A percentile compares a stretch with the other conserved stretches of the same genome.
Evolutionary conservation across 2,113 vertebrate species (phyloP).

Genomic region (Epinephelus lanceolatus): DNA sequence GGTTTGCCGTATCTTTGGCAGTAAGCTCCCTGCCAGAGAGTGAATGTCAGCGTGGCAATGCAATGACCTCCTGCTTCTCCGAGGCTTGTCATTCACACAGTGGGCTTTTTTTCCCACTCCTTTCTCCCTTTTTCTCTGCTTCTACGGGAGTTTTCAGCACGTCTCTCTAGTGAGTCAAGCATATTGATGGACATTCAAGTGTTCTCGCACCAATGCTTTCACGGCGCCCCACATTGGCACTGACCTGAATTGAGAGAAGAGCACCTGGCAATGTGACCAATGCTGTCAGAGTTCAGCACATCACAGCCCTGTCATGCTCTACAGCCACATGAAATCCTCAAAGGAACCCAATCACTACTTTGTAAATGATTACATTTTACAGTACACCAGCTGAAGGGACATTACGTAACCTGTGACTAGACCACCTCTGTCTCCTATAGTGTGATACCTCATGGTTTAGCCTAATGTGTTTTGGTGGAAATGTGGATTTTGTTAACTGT

Average conservation of each 20-base stretch:
- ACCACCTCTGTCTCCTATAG: constrained; percentile 1
- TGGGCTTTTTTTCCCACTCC: constrained; percentile 34
- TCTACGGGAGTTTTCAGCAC: constrained; percentile 58
- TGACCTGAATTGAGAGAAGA: constrained; percentile 74
- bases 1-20: constrained; percentile 68
- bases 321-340: constrained; percentile 47
- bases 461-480: neutral
- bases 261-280: constrained; percentile 62
- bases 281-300: constrained; percentile 58
- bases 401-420: constrained; percentile 31
- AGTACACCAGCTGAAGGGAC: constrained; percentile 35
- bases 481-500: neutral
- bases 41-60: constrained; percentile 68
- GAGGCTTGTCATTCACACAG: constrained; percentile 74
- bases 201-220: constrained; percentile 52
- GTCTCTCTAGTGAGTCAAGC: constrained; percentile 58
- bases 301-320: constrained; percentile 59
- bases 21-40: constrained; percentile 55
- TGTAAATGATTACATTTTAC: constrained; percentile 49
- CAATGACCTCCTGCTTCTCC: constrained; percentile 66
- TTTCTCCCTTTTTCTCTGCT: constrained; percentile 45
- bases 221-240: constrained; percentile 43
- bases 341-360: constrained; percentile 44
- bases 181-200: constrained; percentile 63
- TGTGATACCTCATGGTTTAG: neutral